Evolutionary conservation across 1,140 invertebrate genomes (phyloP).

Genomic region (Drosophila neocordata): DNA sequence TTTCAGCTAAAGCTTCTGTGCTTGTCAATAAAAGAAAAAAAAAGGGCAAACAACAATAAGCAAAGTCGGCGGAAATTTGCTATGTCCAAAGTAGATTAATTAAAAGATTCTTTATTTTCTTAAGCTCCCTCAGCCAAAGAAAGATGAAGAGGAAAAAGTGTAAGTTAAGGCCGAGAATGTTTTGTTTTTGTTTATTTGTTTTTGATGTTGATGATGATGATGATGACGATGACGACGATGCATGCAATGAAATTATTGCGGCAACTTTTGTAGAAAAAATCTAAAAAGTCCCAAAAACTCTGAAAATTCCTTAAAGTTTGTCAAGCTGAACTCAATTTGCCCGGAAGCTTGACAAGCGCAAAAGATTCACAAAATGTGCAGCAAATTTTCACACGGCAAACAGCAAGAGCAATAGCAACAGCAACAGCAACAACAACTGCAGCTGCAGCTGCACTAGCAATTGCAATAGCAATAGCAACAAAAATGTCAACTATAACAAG

Average conservation of each 20-base stretch:
- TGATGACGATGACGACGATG: neutral
- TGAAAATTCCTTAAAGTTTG: constrained; percentile 3
- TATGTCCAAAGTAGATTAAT: constrained; percentile 57
- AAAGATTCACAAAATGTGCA: constrained; percentile 25
- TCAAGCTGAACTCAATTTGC: constrained; percentile 38
- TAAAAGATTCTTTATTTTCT: constrained; percentile 50
- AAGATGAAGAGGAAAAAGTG: constrained; percentile 11
- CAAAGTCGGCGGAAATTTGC: constrained; percentile 7
- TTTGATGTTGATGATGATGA: too few species aligned
- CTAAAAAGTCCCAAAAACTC: too few species aligned
- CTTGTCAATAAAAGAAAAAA: constrained; percentile 22
- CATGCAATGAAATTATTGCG: neutral
- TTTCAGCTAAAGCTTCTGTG: constrained; percentile 12
- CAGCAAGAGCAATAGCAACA: constrained; percentile 7
- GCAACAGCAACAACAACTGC: neutral
- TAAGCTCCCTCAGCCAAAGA: constrained; percentile 12
- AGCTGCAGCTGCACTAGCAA: neutral
- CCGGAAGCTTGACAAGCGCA: constrained; percentile 5
- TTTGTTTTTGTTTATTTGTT: constrained; percentile 5
- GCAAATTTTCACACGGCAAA: constrained; percentile 13
- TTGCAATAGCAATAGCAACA: neutral
- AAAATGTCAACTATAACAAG: constrained; percentile 3
- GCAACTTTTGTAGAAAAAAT: neutral
- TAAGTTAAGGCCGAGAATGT: constrained; percentile 27
- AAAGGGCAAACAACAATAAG: constrained; percentile 6